Percentiles rank a stretch among this genome's conserved stretches.
These are phyloP conservation scores for Poeciliopsis retropinna DNA, from an alignment of 2,113 vertebrate species.

Conservation along the genomic window DNA sequence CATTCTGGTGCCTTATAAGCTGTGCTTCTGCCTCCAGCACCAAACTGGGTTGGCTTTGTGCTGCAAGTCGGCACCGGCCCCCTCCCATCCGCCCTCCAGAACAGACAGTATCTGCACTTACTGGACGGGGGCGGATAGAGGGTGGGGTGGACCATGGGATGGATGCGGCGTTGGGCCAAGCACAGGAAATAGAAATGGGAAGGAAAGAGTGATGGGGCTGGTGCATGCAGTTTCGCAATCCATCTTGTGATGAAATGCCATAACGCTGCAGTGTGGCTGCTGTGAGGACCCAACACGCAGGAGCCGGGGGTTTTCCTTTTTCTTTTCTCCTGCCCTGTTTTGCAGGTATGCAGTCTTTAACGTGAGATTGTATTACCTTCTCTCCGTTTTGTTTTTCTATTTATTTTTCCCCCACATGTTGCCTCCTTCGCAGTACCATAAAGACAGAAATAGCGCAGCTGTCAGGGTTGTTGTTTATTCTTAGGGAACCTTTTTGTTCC, in stretches of 20 bases:
- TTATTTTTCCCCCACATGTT: constrained; percentile 12
- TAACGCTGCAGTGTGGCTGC: constrained; percentile 35
- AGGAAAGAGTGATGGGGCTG: constrained; percentile 53
- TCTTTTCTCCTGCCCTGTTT: constrained; percentile 1
- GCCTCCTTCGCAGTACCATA: constrained; percentile 8
- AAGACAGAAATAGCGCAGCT: constrained; percentile 21
- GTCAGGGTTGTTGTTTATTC: constrained; percentile 52
- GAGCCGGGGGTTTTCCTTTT: constrained; percentile 7
- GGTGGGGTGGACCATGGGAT: constrained; percentile 40
- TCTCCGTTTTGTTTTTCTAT: constrained; percentile 9
- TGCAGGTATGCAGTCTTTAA: constrained; percentile 22
- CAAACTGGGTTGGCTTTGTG: constrained; percentile 55
- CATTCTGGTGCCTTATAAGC: constrained; percentile 23
- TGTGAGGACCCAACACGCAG: neutral
- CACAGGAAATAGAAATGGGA: constrained; percentile 64
- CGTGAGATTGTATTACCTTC: constrained; percentile 21
- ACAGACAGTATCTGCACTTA: constrained; percentile 51
- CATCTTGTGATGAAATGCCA: constrained; percentile 57
- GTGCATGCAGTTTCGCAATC: constrained; percentile 43
- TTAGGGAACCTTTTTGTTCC: constrained; percentile 55
- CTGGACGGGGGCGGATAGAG: constrained; percentile 39
- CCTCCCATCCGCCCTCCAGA: constrained; percentile 20
- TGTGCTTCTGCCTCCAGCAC: constrained; percentile 35
- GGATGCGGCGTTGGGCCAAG: constrained; percentile 34
- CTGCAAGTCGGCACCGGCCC: constrained; percentile 72